Conservation (phyloP, 37 sponge, comb jelly and placozoan genomes). For the Aphrocallistes beatrix region DNA sequence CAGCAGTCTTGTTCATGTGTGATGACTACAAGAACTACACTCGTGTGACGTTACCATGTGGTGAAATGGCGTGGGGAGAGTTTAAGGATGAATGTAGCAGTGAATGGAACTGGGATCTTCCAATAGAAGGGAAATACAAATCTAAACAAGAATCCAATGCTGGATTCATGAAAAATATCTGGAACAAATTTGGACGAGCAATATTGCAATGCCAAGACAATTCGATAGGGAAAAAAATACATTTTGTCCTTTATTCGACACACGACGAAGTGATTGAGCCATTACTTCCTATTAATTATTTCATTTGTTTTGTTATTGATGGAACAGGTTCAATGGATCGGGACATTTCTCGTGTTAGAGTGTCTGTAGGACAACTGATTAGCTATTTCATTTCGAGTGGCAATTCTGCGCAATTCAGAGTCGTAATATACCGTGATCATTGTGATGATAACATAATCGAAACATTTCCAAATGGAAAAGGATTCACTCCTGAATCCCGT, state of each 20-base stretch:
- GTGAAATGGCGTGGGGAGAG: neutral
- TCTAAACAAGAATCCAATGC: neutral
- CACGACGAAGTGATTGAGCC: neutral
- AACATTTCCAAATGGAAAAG: neutral
- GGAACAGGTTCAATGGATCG: neutral
- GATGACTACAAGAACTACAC: neutral
- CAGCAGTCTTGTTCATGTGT: neutral
- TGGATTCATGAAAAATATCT: neutral
- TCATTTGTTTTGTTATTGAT: neutral
- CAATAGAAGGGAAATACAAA: neutral
- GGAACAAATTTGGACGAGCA: conserved; percentile 1
- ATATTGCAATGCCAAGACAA: neutral
- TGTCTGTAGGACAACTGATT: neutral
- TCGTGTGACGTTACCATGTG: neutral
- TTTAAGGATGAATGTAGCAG: neutral
- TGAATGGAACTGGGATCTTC: neutral
- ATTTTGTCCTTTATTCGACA: neutral
- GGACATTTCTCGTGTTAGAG: neutral
- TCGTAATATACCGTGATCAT: conserved; percentile 1
- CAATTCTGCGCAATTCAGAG: neutral
- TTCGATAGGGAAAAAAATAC: neutral
- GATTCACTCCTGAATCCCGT: neutral
- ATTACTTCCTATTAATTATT: neutral
- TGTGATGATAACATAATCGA: neutral
- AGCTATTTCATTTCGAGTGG: neutral